Base-by-base conservation (phyloP, 2,888 invertebrate species). In the Patella ulyssiponensis region DNA sequence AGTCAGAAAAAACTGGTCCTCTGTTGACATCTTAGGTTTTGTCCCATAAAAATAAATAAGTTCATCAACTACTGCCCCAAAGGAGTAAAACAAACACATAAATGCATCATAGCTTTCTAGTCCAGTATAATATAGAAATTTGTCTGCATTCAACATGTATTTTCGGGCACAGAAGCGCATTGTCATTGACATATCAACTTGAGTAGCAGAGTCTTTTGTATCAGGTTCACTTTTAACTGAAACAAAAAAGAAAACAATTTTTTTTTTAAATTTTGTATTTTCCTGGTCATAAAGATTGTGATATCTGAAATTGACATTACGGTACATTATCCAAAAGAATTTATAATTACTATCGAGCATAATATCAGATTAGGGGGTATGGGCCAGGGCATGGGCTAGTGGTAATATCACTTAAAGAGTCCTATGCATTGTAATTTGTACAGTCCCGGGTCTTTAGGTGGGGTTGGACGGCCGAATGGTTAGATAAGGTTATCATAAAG, bases 1-100 rank as follows among this genome's bases (percentile, higher is more conserved):
- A n/a, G 77, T 77, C 23, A 79, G 56, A 78, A 82, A 82, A 52
- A 80, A 71, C 56, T 80, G 78, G 73, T 81, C 74, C 70, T 74
- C 72, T 71, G 81, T 70, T 69, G 73, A 74, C 15, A 82, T 17
- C 51, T 53, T 23, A n/a, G 69, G 69, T 73, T 78, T 73, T 58
- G 58, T 12, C 7, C 58, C 58, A 64, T 78, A 78, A 51, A 75
- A 11, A 53, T 78, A 78, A 54, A 73, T 78, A 5, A 78, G n/a
- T n/a, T 78, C 56, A 56, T 73, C 69, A 5, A 53, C 75, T 52
- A 54, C 72, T 54, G 69, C 54, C 9, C 78, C 78, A 27, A 78
- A 53, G 54, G 58, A 71, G 12, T 53, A 58, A 17, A 78, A 52
- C n/a, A 75, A 71, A 78, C 54, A 72, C 14, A 52, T 52, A 69